Percentiles rank a stretch among this genome's conserved stretches.
These are phyloP conservation scores for Brachyhypopomus gauderio DNA, from an alignment of 2,113 vertebrate species.

Conservation along the genomic window DNA sequence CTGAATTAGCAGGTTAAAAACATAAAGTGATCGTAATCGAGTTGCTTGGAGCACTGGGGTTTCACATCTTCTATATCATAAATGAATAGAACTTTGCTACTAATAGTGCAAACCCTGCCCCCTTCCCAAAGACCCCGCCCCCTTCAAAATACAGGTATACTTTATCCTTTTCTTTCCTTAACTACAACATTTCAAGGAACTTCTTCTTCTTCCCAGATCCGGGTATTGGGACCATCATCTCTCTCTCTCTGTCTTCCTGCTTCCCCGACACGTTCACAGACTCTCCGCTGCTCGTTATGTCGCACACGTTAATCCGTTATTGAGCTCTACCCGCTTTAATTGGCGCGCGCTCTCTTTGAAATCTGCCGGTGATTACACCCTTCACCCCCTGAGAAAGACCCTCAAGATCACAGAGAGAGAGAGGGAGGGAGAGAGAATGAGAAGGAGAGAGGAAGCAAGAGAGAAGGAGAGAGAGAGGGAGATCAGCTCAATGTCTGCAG, in stretches of 20 bases:
- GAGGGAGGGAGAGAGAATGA: background rate
- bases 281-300: constrained; percentile 47
- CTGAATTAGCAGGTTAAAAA: too few relatives aligned
- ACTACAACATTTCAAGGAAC: background rate
- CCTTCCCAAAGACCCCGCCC: too few relatives aligned
- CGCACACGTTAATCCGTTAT: constrained; percentile 68
- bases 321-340: constrained; percentile 76
- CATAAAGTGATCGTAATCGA: too few relatives aligned
- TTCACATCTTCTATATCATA: too few relatives aligned
- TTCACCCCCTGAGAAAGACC: constrained; percentile 63
- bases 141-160: too few relatives aligned
- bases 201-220: background rate
- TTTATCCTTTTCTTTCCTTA: too few relatives aligned
- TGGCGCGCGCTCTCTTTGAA: constrained; percentile 70
- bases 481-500: background rate
- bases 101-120: too few relatives aligned
- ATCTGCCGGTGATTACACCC: constrained; percentile 69
- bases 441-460: background rate
- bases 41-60: too few relatives aligned
- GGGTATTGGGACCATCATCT: background rate
- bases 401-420: constrained; percentile 61
- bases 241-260: background rate
- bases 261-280: constrained; percentile 32
- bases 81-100: too few relatives aligned
- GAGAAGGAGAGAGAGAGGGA: background rate